These are phyloP conservation scores for Drosophila sulfurigaster DNA, from an alignment of 1,140 invertebrate species.

Conservation along the genomic window DNA sequence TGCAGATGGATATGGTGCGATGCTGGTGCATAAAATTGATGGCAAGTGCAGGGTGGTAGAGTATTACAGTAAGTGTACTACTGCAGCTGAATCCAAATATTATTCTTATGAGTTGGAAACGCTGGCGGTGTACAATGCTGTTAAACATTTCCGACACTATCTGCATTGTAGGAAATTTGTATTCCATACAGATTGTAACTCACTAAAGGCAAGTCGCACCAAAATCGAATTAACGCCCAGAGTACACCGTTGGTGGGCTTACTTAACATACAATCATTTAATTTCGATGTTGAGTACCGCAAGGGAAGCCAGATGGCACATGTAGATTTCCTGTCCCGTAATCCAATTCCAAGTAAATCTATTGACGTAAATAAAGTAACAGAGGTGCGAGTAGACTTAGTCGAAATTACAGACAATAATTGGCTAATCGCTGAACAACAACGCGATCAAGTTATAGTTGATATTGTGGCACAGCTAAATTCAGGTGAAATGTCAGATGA, in stretches of 20 bases:
- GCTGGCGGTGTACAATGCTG: neutral
- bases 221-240: neutral
- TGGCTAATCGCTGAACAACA: too few relatives aligned
- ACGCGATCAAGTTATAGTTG: too few relatives aligned
- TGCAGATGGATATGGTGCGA: constrained; percentile 6
- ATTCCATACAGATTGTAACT: constrained; percentile 2
- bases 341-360: neutral
- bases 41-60: neutral
- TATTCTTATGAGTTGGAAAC: constrained; percentile 13
- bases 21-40: neutral
- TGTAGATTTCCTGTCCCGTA: neutral
- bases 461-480: too few relatives aligned
- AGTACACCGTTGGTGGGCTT: constrained; percentile 5
- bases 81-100: neutral
- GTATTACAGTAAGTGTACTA: constrained; percentile 12
- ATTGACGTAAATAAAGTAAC: neutral
- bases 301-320: neutral
- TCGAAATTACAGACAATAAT: too few relatives aligned
- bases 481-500: too few relatives aligned
- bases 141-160: neutral
- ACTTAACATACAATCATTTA: neutral
- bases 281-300: neutral
- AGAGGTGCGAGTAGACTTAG: too few relatives aligned
- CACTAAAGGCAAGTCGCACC: constrained; percentile 1
- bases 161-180: constrained; percentile 1